Percentiles rank a stretch among this genome's conserved stretches.
These are phyloP conservation scores for Lepisosteus osseus DNA, from an alignment of 2,113 vertebrate genomes.

Conservation along the genomic window DNA sequence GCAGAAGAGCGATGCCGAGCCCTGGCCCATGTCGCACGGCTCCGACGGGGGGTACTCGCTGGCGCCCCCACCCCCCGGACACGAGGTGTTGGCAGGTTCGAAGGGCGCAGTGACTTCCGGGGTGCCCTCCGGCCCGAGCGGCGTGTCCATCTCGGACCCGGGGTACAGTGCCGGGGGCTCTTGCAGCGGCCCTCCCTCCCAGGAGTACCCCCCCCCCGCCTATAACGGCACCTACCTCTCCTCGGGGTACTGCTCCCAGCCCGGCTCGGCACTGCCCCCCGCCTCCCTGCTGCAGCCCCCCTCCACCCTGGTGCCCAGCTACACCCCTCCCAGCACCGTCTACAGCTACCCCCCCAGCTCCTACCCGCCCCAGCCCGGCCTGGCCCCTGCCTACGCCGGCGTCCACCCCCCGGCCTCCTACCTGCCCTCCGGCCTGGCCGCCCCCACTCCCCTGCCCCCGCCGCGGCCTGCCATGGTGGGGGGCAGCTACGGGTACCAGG, in stretches of 20 bases:
- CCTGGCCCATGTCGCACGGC: conserved; percentile 77
- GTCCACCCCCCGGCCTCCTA: conserved; percentile 76
- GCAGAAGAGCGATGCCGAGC: conserved; percentile 82
- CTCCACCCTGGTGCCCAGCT: conserved; percentile 76
- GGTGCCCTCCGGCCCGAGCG: conserved; percentile 64
- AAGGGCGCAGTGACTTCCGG: conserved; percentile 64
- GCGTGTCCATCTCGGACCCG: conserved; percentile 76
- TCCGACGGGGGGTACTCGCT: conserved; percentile 76
- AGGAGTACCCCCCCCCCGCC: conserved; percentile 75
- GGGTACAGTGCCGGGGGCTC: conserved; percentile 75
- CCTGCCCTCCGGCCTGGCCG: conserved; percentile 76
- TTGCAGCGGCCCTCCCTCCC: conserved; percentile 65
- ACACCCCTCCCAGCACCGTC: conserved; percentile 74
- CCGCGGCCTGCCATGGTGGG: conserved; percentile 67
- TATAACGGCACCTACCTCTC: conserved; percentile 85
- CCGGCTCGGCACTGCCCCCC: conserved; percentile 69
- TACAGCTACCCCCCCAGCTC: conserved; percentile 80
- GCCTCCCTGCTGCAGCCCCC: conserved; percentile 61
- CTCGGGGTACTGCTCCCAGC: conserved; percentile 84
- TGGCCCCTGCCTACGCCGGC: conserved; percentile 66
- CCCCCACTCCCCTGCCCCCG: conserved; percentile 76
- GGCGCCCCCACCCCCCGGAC: conserved; percentile 59
- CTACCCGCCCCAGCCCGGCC: conserved; percentile 65
- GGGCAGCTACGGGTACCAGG: conserved; percentile 79
- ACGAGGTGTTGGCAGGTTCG: conserved; percentile 72